phyloP scores from a whole-genome alignment of 2,113 vertebrate genomes.

The Leptobrachium leishanense region DNA sequence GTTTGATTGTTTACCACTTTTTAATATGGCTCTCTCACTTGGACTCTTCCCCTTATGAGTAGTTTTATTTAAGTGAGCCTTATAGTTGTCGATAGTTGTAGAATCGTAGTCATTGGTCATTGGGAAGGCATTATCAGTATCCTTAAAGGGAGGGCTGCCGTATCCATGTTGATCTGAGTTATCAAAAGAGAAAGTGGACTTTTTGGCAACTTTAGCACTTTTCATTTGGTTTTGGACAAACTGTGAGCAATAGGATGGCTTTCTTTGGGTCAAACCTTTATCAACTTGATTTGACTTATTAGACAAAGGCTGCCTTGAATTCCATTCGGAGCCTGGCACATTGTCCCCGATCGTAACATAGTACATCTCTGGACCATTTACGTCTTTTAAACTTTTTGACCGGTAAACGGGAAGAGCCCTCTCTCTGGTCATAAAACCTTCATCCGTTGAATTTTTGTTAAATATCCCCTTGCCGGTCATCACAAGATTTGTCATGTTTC shows the following conservation, averaged over 20 bases:
- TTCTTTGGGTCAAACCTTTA: conserved; percentile 34
- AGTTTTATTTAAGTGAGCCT: conserved; percentile 24
- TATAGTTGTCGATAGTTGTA: conserved; percentile 53
- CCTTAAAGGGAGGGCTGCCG: not conserved
- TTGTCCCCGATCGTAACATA: not conserved
- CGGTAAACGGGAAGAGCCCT: conserved; percentile 4
- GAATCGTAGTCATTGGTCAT: conserved; percentile 23
- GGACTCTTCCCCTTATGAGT: not conserved
- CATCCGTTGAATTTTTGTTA: not conserved
- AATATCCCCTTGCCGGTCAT: not conserved
- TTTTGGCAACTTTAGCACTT: conserved; percentile 52
- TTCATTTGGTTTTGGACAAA: conserved; percentile 52
- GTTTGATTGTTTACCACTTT: conserved; percentile 4
- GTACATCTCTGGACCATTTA: not conserved
- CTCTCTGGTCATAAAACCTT: not conserved
- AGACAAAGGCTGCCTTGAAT: not conserved
- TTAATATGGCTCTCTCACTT: not conserved
- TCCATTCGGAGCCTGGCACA: not conserved
- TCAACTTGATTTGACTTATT: conserved; percentile 28
- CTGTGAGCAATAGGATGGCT: conserved; percentile 39
- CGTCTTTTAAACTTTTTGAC: conserved; percentile 24
- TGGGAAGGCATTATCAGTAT: conserved; percentile 33
- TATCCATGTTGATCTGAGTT: not conserved
- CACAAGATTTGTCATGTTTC: conserved; percentile 10
- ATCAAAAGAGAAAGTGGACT: conserved; percentile 36